Conservation (phyloP, 2,113 vertebrate species). For the Triplophysa tibetana region DNA sequence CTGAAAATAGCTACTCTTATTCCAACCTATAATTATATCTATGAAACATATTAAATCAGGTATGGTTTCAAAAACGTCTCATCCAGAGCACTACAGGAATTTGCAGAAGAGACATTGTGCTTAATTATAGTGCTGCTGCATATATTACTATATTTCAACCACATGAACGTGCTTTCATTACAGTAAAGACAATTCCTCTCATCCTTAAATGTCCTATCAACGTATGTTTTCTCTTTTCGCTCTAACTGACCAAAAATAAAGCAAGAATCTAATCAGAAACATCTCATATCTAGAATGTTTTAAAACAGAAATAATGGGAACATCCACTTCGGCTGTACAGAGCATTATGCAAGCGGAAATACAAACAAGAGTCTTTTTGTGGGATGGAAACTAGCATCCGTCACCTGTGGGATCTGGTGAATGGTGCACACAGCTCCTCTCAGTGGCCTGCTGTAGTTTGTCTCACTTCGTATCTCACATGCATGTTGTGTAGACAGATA, state of each 20-base stretch:
- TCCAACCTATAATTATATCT: slow-evolving; percentile 73
- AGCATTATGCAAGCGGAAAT: neutral
- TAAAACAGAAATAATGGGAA: neutral
- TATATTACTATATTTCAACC: slow-evolving; percentile 67
- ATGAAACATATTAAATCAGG: slow-evolving; percentile 76
- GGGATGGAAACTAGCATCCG: neutral
- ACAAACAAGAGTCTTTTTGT: neutral
- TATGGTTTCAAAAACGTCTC: slow-evolving; percentile 68
- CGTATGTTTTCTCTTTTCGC: slow-evolving; percentile 69
- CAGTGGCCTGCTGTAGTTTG: slow-evolving; percentile 16
- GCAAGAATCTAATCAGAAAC: slow-evolving; percentile 20
- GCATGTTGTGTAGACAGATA: neutral
- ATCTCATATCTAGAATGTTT: neutral
- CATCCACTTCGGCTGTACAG: neutral
- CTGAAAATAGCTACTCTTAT: slow-evolving; percentile 75
- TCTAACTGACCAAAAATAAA: slow-evolving; percentile 55
- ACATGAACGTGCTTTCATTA: slow-evolving; percentile 67
- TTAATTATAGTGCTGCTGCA: slow-evolving; percentile 72
- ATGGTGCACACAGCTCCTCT: slow-evolving; percentile 10
- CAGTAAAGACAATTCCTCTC: slow-evolving; percentile 56
- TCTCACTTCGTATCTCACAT: neutral
- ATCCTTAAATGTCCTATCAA: slow-evolving; percentile 61
- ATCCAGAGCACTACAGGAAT: slow-evolving; percentile 62
- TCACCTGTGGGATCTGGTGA: slow-evolving; percentile 3
- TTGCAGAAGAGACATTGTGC: slow-evolving; percentile 61